phyloP scores from a whole-genome alignment of 2,113 vertebrate genomes.

The Cyanocitta stelleri region DNA sequence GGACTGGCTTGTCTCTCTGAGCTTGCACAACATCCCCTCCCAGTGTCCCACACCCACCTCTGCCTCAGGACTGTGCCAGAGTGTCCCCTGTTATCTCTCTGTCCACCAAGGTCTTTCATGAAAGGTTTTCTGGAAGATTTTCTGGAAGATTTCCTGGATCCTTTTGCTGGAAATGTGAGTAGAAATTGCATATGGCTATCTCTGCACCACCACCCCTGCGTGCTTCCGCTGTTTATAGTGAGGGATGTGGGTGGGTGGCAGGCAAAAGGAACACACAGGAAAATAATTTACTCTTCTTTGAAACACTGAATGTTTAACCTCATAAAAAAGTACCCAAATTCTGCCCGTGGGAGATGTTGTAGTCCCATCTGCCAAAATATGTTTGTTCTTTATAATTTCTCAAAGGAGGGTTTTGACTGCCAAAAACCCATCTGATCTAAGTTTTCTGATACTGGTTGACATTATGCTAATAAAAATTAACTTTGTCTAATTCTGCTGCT shows the following conservation, averaged over 20 bases:
- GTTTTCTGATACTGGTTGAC: not conserved
- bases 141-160: not conserved
- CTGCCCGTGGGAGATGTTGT: not conserved
- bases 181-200: not conserved
- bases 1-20: not conserved
- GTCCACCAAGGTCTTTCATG: not conserved
- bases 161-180: not conserved
- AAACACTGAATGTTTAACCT: not conserved
- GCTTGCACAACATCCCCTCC: not conserved
- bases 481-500: not conserved
- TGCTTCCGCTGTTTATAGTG: not conserved
- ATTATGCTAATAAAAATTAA: not conserved
- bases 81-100: not conserved
- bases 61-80: not conserved
- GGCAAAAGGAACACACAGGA: constrained; percentile 16
- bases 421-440: not conserved
- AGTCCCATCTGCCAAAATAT: constrained; percentile 4
- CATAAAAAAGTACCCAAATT: not conserved
- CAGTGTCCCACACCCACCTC: too few relatives aligned
- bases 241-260: not conserved
- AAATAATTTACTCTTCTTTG: not conserved
- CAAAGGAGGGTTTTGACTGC: not conserved
- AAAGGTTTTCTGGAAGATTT: not conserved
- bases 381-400: not conserved
- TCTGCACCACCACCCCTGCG: not conserved